These are phyloP conservation scores for Pipistrellus pygmaeus DNA, from an alignment of 2,797 vertebrate species.

Conservation along the genomic window DNA sequence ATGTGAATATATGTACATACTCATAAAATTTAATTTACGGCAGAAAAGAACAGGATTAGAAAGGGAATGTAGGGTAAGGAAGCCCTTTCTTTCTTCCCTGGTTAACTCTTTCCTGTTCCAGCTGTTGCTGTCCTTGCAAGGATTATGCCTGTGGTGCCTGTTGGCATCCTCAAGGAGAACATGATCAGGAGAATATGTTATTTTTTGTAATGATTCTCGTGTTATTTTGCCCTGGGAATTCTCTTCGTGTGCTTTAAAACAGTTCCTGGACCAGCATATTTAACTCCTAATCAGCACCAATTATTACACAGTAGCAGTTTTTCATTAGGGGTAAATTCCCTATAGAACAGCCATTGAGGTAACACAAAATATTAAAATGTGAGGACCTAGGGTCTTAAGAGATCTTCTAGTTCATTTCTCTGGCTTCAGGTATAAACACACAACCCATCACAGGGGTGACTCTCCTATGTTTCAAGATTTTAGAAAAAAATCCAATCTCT, in stretches of 20 bases:
- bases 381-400: background rate
- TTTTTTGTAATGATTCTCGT: slow-evolving; percentile 18
- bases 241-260: slow-evolving; percentile 6
- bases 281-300: background rate
- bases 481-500: background rate
- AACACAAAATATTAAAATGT: slow-evolving; percentile 22
- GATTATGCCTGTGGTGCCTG: background rate
- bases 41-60: background rate
- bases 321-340: slow-evolving; percentile 11
- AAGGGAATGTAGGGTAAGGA: background rate
- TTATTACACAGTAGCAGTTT: background rate
- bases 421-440: slow-evolving; percentile 64
- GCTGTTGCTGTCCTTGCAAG: background rate
- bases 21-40: background rate
- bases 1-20: background rate
- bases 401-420: slow-evolving; percentile 51
- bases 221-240: background rate
- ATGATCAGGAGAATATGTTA: background rate
- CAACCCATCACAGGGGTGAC: slow-evolving; percentile 40
- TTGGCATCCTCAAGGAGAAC: background rate
- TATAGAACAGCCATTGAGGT: background rate
- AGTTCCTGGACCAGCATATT: background rate
- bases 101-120: background rate
- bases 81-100: background rate
- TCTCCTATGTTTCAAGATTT: background rate